phyloP scores from a whole-genome alignment of 2,113 vertebrate genomes.

The human region DNA sequence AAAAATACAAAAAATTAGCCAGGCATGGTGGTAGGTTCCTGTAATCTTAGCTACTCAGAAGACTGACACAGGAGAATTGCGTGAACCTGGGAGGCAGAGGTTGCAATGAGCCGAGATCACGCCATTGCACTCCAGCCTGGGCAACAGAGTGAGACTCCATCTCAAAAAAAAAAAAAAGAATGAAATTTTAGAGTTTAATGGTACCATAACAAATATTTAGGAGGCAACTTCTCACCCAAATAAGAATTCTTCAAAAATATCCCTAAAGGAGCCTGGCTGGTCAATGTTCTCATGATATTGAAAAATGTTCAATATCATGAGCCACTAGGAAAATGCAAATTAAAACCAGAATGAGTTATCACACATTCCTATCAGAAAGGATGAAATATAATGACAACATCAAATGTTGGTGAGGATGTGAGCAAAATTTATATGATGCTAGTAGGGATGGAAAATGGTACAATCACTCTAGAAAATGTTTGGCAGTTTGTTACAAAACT shows the following conservation, averaged over 20 bases:
- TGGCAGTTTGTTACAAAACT: not conserved
- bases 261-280: not conserved
- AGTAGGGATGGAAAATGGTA: not conserved
- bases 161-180: too few relatives aligned
- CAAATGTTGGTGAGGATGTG: not conserved
- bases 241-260: not conserved
- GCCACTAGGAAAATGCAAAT: not conserved
- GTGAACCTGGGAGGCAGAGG: too few relatives aligned
- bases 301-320: not conserved
- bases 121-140: too few relatives aligned
- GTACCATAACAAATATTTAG: not conserved
- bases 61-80: too few relatives aligned
- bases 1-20: too few relatives aligned
- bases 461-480: not conserved
- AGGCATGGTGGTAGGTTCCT: too few relatives aligned
- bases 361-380: not conserved
- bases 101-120: too few relatives aligned
- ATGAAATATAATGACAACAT: not conserved
- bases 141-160: too few relatives aligned
- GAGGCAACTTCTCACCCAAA: not conserved
- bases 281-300: not conserved
- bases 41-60: too few relatives aligned
- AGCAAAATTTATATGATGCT: not conserved
- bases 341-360: not conserved
- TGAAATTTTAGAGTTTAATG: not conserved